These are phyloP conservation scores for Sepiola atlantica DNA, from an alignment of 2,888 invertebrate genomes.

Conservation along the genomic window DNA sequence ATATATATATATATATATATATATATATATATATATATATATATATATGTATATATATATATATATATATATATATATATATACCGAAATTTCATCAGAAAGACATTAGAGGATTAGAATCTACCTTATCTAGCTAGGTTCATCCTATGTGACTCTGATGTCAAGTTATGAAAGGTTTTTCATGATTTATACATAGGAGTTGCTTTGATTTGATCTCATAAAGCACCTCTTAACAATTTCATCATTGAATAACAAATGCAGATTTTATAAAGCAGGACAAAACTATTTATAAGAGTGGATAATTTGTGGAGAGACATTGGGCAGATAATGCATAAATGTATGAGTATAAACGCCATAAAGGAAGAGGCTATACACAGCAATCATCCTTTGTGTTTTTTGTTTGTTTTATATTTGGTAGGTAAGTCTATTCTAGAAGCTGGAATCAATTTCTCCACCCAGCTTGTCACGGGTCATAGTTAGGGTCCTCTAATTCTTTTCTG, in stretches of 20 bases:
- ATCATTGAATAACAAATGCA: neutral
- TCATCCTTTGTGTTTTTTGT: neutral
- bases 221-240: neutral
- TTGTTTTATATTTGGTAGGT: neutral
- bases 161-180: neutral
- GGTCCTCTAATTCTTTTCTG: slow-evolving; percentile 22
- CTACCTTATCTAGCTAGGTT: neutral
- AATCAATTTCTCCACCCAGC: neutral
- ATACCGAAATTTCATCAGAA: neutral
- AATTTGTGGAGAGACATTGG: neutral
- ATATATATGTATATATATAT: too few species aligned
- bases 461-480: neutral
- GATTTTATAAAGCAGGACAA: neutral
- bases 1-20: too few species aligned
- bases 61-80: neutral
- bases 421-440: neutral
- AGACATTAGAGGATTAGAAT: neutral
- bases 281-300: slow-evolving; percentile 8
- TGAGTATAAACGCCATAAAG: neutral
- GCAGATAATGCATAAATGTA: slow-evolving; percentile 6
- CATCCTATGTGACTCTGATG: neutral
- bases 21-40: too few species aligned
- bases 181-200: neutral
- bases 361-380: neutral
- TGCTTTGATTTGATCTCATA: slow-evolving; percentile 22